Conservation (phyloP, 2,113 vertebrate species). For the Phalacrocorax carbo region DNA sequence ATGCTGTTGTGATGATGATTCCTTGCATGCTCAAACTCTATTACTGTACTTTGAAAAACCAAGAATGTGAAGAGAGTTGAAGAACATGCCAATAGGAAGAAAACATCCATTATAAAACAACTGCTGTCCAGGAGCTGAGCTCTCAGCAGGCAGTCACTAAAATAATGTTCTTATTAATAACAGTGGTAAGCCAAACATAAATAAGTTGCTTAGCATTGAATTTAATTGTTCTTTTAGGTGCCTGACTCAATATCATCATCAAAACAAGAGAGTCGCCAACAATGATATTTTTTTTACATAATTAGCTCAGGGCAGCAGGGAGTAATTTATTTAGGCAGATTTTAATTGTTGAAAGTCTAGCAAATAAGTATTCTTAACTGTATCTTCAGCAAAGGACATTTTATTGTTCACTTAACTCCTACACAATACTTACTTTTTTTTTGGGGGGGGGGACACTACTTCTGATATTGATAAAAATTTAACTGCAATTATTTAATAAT, state of each 20-base stretch:
- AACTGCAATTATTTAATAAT: not conserved
- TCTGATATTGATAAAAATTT: not conserved
- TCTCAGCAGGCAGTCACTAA: conserved; percentile 20
- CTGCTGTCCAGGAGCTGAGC: conserved; percentile 37
- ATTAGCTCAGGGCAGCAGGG: conserved; percentile 38
- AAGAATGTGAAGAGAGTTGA: not conserved
- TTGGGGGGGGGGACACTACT: not conserved
- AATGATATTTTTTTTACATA: conserved; percentile 39
- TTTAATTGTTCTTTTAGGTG: conserved; percentile 65
- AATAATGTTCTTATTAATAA: conserved; percentile 47
- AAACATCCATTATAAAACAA: conserved; percentile 42
- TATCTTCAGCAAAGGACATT: not conserved
- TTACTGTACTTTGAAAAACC: not conserved
- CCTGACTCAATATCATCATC: conserved; percentile 45
- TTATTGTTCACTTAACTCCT: not conserved
- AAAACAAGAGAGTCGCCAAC: conserved; percentile 29
- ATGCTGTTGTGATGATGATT: not conserved
- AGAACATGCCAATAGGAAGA: conserved; percentile 31
- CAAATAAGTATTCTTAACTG: conserved; percentile 30
- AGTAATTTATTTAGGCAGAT: conserved; percentile 50
- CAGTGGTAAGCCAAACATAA: conserved; percentile 56
- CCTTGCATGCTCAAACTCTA: not conserved
- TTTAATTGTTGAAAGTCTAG: conserved; percentile 49
- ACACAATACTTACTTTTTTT: not conserved
- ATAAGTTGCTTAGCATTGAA: conserved; percentile 56